phyloP scores from a whole-genome alignment of 2,797 vertebrate genomes.

The Takifugu rubripes region DNA sequence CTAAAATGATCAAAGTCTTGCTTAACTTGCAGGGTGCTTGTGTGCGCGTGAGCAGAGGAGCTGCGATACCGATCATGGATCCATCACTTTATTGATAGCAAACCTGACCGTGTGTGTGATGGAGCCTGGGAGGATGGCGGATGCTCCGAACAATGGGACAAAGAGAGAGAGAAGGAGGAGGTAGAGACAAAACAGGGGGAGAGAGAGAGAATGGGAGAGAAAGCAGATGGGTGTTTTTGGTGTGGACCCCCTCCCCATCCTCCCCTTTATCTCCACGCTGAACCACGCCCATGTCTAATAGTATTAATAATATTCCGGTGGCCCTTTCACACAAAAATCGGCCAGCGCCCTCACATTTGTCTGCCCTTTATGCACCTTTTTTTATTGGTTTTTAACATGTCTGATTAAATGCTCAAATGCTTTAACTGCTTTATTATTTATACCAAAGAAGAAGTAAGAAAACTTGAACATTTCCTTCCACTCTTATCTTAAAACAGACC shows the following conservation, averaged over 20 bases:
- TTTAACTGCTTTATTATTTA: too few relatives aligned
- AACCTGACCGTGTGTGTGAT: neutral
- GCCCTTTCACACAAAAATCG: conserved; percentile 31
- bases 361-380: neutral
- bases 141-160: conserved; percentile 23
- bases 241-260: conserved; percentile 23
- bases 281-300: conserved; percentile 56
- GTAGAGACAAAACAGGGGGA: conserved; percentile 44
- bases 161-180: conserved; percentile 46
- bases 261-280: conserved; percentile 14
- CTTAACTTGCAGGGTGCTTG: neutral
- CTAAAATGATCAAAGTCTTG: too few relatives aligned
- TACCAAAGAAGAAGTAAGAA: too few relatives aligned
- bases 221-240: conserved; percentile 63
- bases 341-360: conserved; percentile 11
- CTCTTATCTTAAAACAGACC: too few relatives aligned
- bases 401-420: too few relatives aligned
- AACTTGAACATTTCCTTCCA: too few relatives aligned
- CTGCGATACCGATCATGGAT: neutral
- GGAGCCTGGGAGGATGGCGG: conserved; percentile 3
- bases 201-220: conserved; percentile 62
- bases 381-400: neutral
- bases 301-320: conserved; percentile 43
- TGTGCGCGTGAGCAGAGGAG: neutral
- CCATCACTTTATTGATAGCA: neutral